phyloP scores from a whole-genome alignment of 2,888 invertebrate species.

The Dicyrtoma fusca region DNA sequence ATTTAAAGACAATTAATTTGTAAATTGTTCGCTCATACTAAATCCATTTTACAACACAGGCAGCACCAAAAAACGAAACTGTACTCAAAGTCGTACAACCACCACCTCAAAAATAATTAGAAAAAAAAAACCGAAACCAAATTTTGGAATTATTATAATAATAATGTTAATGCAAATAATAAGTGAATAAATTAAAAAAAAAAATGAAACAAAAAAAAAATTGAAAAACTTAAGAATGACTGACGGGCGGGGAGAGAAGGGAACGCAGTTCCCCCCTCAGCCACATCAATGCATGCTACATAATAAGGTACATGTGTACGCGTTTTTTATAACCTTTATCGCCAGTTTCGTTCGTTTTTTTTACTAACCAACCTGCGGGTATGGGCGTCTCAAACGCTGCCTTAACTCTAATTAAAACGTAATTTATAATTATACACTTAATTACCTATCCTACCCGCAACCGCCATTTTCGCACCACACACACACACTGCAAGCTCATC shows the following conservation, averaged over 20 bases:
- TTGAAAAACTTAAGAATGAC: neutral
- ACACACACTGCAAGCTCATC: too few relatives aligned
- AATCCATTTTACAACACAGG: too few relatives aligned
- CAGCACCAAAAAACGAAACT: too few relatives aligned
- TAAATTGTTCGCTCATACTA: too few relatives aligned
- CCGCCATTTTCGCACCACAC: too few relatives aligned
- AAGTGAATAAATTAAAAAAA: too few relatives aligned
- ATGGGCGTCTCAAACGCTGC: slow-evolving; percentile 30
- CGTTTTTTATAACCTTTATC: slow-evolving; percentile 18
- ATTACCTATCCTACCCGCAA: too few relatives aligned
- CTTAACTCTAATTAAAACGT: slow-evolving; percentile 19
- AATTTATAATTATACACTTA: neutral
- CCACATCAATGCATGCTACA: slow-evolving; percentile 17
- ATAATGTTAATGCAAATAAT: neutral
- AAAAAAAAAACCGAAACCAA: neutral
- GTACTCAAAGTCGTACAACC: neutral
- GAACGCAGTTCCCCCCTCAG: slow-evolving; percentile 22
- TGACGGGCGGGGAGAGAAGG: slow-evolving; percentile 2
- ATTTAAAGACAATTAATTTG: too few relatives aligned
- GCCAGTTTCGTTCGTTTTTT: too few relatives aligned
- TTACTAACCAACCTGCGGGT: neutral
- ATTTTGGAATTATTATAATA: neutral
- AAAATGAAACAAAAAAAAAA: too few relatives aligned
- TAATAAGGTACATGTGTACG: slow-evolving; percentile 33
- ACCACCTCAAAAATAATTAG: neutral